Evolutionary conservation across 2,797 vertebrate genomes (phyloP), one percentile per base, ranked within the genome.

Genomic region (Rhabdomys pumilio): DNA sequence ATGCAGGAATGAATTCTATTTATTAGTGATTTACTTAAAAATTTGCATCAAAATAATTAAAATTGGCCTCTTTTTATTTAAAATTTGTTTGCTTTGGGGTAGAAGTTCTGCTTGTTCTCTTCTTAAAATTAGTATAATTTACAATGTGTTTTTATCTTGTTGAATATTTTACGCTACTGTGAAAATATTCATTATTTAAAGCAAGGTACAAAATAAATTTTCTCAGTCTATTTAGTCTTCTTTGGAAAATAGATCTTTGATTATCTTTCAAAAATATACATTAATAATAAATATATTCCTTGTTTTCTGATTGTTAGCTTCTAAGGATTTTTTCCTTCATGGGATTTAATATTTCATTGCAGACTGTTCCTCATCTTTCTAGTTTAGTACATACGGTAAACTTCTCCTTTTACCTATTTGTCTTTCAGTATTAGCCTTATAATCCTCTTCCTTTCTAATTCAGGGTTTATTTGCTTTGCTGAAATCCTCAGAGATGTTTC

Each of bases 151-250:
- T 88, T 93, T 34, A 88, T 59, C n/a, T 72, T 81, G 53, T 63
- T 93, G 44, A 92, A 24, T 95, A 82, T 92, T 90, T 90, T 84
- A 90, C 57, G 55, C 69, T 72, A 24, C 19, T 38, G 50, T 67
- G 34, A 84, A 73, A 90, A 67, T 90, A 63, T 53, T 47, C 26
- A 14, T 90, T 84, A 31, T 91, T 89, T 90, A 50, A 83, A 80
- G 11, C 69, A 65, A 63, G 72, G 17, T 41, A 26, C 55, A 94
- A 15, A 67, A 73, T 88, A 77, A 34, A 38, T 94, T 93, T 84
- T 20, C 19, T 83, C 34, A 77, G 69, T 59, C 15, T 22, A 4
- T 86, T 41, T 67, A 63, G 76, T 34, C 19, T 10, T 72, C 55
- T 41, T 15, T 15, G 41, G 50, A 53, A 69, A 76, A 2, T 55